Base-by-base conservation (phyloP, 2,797 vertebrate species). In the Peromyscus nudipes region DNA sequence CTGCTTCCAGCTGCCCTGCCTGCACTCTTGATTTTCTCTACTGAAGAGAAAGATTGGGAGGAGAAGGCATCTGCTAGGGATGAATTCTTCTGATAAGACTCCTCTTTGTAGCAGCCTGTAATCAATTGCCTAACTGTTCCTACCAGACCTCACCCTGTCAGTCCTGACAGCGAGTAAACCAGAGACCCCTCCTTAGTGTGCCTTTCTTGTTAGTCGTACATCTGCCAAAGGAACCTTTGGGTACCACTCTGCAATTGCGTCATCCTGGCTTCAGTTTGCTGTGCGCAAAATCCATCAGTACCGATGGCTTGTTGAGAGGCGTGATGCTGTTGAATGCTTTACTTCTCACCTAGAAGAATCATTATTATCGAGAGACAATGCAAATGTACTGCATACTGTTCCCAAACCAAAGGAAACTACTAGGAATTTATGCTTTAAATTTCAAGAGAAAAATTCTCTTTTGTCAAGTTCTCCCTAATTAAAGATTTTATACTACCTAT, bases 321-420 rank as follows among this genome's bases (percentile, higher is more conserved):
- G 4, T 57, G 76, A 37, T 93, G 46, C 57, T 85, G 11, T 17
- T 60, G 5, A 16, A 6, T 94, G 21, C 69, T 40, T 31, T 87
- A 14, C 87, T 96, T 97, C 79, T 89, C 16, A 71, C 46, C 80
- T 92, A 80, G 65, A 97, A 76, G 17, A 25, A 52, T 81, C 17
- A 5, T 93, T 43, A 65, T n/a, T 95, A 87, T 79, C 84, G 40
- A 64, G 80, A 62, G 27, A 85, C n/a, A 49, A 9, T 94, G 14
- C 82, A 89, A 81, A 0, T 92, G 60, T 83, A 65, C 12, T 88
- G 0, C 84, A 37, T 23, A 6, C 34, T 94, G n/a, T 95, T 96
- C 95, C 71, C 67, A 96, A 34, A 82, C 49, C 10, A 96, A 89
- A n/a, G 29, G 89, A 93, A 87, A 79, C 92, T 96, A 23, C 83